Evolutionary conservation across 2,797 vertebrate genomes (phyloP).

Genomic region (Oryzias dopingdopingensis): DNA sequence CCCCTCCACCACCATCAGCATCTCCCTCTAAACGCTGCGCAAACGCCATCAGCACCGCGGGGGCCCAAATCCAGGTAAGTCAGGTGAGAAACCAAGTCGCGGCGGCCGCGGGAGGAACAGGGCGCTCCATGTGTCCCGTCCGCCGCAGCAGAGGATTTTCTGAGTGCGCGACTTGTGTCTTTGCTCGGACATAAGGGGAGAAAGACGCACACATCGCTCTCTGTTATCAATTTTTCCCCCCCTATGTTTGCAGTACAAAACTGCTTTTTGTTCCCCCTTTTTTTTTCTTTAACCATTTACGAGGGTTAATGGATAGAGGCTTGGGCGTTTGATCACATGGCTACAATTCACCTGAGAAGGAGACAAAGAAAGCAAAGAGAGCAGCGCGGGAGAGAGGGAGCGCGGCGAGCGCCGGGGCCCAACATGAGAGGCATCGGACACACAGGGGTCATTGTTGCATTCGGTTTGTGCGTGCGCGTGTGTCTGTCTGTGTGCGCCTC

Average conservation of each 20-base stretch:
- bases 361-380: slow-evolving; percentile 85
- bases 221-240: slow-evolving; percentile 80
- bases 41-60: slow-evolving; percentile 29
- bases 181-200: slow-evolving; percentile 75
- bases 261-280: slow-evolving; percentile 83
- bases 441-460: slow-evolving; percentile 81
- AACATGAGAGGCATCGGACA: slow-evolving; percentile 65
- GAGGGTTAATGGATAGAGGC: slow-evolving; percentile 82
- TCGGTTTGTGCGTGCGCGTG: slow-evolving; percentile 44
- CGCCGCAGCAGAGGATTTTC: slow-evolving; percentile 59
- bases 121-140: slow-evolving; percentile 61
- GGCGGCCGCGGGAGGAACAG: slow-evolving; percentile 14
- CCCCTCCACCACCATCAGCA: not conserved
- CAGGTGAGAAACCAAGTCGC: no score
- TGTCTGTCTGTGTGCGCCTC: slow-evolving; percentile 38
- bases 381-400: slow-evolving; percentile 65
- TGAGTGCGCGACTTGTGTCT: slow-evolving; percentile 69
- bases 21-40: slow-evolving; percentile 20
- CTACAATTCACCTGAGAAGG: slow-evolving; percentile 84
- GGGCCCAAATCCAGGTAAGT: slow-evolving; percentile 49
- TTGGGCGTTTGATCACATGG: slow-evolving; percentile 86
- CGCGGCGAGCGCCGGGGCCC: slow-evolving; percentile 75
- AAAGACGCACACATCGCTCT: slow-evolving; percentile 81
- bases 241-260: slow-evolving; percentile 80
- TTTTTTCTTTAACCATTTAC: slow-evolving; percentile 81